Base-by-base conservation (phyloP, 2,888 invertebrate species). In the Neria commutata region DNA sequence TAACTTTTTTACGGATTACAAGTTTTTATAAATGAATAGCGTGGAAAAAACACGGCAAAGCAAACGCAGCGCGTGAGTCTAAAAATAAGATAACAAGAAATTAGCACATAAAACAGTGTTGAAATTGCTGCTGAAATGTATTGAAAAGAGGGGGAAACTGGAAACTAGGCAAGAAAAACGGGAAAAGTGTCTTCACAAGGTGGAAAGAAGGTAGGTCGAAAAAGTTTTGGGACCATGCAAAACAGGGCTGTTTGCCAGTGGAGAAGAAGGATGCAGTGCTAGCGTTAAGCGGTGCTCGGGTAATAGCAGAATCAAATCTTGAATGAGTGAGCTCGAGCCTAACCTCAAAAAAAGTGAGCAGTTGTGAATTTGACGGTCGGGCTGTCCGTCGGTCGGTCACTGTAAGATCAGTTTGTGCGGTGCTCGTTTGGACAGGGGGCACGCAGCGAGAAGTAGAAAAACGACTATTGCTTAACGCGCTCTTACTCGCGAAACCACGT, bases 171-270 rank as follows among this genome's bases (percentile, higher is more conserved):
- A 57, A 61, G 56, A 60, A 63, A 60, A 64, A 53, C 58, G 62
- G 60, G 63, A 42, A 29, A 11, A n/a, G 74, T 71, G 69, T 68
- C 71, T 70, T 70, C 69, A 71, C 75, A 78, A 74, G 74, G 72
- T 71, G 73, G 60, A 65, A 66, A 75, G 76, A 78, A 77, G 79
- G 79, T 80, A 79, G 80, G 80, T 79, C 79, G 77, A 79, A 66
- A 69, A 63, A 69, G 64, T 68, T n/a, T n/a, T n/a, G n/a, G n/a
- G n/a, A n/a, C n/a, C n/a, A n/a, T n/a, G n/a, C n/a, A 70, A 61
- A 62, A 64, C 60, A 52, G 17, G 56, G 55, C 47, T 42, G 54
- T 45, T 42, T n/a, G 48, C 49, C 33, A 47, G 58, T 59, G 60
- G 52, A 54, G 49, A 55, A 63, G 49, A 62, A 61, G 61, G 4